A percentile compares a stretch with the other conserved stretches of the same genome.
Evolutionary conservation across 2,888 invertebrate genomes (phyloP).

Genomic region (Exephanes ischioxanthus): DNA sequence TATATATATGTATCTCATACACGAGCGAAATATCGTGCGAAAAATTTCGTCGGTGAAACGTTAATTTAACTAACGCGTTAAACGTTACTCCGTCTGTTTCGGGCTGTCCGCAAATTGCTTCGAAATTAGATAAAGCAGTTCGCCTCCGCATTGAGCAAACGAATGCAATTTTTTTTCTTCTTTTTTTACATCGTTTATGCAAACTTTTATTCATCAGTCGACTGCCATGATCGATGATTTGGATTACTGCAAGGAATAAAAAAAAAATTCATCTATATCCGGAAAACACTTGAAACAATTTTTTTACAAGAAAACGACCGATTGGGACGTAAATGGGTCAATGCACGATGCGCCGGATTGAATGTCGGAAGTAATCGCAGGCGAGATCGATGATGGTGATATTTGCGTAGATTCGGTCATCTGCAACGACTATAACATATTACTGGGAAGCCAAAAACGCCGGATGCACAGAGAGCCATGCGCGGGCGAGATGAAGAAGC

Average conservation of each 20-base stretch:
- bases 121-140: too few relatives aligned
- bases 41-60: background rate
- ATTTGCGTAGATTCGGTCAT: slow-evolving; percentile 55
- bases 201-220: too few relatives aligned
- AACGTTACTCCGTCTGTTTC: background rate
- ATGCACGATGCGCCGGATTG: background rate
- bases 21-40: background rate
- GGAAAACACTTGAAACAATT: background rate
- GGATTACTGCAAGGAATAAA: background rate
- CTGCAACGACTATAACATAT: background rate
- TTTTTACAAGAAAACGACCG: background rate
- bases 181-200: too few relatives aligned
- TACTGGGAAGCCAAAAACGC: slow-evolving; percentile 25
- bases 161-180: too few relatives aligned
- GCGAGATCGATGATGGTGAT: slow-evolving; percentile 34
- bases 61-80: slow-evolving; percentile 1
- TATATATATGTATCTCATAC: background rate
- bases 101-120: background rate
- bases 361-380: slow-evolving; percentile 36
- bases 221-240: too few relatives aligned
- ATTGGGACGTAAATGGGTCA: background rate
- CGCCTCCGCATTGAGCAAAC: too few relatives aligned
- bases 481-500: slow-evolving; percentile 9
- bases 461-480: slow-evolving; percentile 1
- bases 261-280: background rate